Percentiles rank a stretch among this genome's conserved stretches.
phyloP scores from a whole-genome alignment of 2,888 invertebrate species.

The Xestia rhomboidea region DNA sequence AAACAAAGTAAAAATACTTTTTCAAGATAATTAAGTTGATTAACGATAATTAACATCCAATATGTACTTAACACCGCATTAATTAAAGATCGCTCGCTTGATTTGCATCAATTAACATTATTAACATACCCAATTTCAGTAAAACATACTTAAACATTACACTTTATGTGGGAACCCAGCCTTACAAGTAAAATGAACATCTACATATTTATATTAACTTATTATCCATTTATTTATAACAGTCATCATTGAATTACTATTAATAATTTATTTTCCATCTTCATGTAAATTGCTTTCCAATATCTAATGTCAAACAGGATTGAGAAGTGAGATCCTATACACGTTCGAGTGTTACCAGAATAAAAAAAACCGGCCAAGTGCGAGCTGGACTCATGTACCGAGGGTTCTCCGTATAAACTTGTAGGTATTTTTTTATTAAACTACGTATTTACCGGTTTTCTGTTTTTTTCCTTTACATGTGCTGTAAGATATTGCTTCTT shows the following conservation, averaged over 20 bases:
- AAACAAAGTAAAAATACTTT: conserved; percentile 20
- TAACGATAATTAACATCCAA: conserved; percentile 62
- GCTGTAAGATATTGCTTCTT: no score
- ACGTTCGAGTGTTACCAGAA: conserved; percentile 3
- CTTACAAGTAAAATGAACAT: conserved; percentile 43
- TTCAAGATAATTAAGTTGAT: conserved; percentile 17
- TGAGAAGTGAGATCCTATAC: conserved; percentile 26
- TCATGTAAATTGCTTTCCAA: conserved; percentile 65
- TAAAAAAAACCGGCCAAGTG: conserved; percentile 28
- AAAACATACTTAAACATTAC: conserved; percentile 22
- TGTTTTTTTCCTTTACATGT: no score
- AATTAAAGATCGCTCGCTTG: conserved; percentile 42
- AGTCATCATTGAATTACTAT: conserved; percentile 53
- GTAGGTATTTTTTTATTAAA: no score
- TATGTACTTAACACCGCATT: conserved; percentile 40
- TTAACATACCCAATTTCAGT: conserved; percentile 52
- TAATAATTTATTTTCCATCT: conserved; percentile 60
- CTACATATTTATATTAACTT: conserved; percentile 52
- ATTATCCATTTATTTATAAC: conserved; percentile 56
- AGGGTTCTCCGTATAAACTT: no score
- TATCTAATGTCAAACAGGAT: conserved; percentile 58
- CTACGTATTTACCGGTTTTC: no score
- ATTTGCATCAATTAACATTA: conserved; percentile 54
- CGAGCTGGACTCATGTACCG: no score
- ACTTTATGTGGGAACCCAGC: conserved; percentile 52